These are phyloP conservation scores for Lanistes nyassanus DNA, from an alignment of 1,140 invertebrate genomes.

Conservation along the genomic window DNA sequence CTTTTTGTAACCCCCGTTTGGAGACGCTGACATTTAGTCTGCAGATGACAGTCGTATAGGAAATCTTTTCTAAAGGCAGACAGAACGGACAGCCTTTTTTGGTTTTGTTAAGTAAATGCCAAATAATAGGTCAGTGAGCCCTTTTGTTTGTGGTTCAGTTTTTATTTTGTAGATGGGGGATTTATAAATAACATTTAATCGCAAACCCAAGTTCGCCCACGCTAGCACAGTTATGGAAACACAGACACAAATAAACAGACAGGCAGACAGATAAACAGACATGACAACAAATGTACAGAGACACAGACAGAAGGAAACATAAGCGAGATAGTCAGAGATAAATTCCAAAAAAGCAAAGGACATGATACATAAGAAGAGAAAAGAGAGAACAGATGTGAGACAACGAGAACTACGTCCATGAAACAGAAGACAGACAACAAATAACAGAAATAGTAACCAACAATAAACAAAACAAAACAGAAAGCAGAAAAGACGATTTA, in stretches of 20 bases:
- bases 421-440: too few relatives aligned
- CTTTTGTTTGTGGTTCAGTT: too few relatives aligned
- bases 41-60: too few relatives aligned
- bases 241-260: neutral
- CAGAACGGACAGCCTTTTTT: too few relatives aligned
- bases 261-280: slow-evolving; percentile 3
- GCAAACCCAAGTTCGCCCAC: neutral
- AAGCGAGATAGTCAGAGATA: neutral
- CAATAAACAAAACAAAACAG: neutral
- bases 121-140: too few relatives aligned
- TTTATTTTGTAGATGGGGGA: too few relatives aligned
- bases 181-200: neutral
- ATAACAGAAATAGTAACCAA: neutral
- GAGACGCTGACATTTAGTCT: too few relatives aligned
- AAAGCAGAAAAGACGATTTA: neutral
- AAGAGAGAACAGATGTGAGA: neutral
- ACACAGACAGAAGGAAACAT: neutral
- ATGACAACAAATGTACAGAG: neutral
- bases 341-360: neutral
- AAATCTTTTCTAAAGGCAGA: too few relatives aligned
- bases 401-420: too few relatives aligned
- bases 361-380: neutral
- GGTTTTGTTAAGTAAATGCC: too few relatives aligned
- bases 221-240: neutral
- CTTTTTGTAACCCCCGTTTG: too few relatives aligned